Conservation (phyloP, 1,140 invertebrate species). For the Chymomyza costata region DNA sequence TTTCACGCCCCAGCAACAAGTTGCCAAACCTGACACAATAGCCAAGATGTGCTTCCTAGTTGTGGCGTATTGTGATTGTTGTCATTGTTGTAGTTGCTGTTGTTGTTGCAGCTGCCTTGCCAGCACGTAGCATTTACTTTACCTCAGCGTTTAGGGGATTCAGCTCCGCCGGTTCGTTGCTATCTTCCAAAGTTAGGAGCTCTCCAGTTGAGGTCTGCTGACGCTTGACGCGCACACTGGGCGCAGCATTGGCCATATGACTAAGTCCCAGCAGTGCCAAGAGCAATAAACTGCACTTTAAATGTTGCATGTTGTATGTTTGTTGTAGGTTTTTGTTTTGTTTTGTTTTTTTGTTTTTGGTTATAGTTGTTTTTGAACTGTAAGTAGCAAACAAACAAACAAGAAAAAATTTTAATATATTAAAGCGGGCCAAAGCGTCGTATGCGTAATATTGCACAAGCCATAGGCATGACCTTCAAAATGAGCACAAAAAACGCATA, state of each 20-base stretch:
- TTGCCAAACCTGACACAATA: conserved; percentile 18
- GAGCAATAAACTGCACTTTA: conserved; percentile 36
- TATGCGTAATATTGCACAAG: conserved; percentile 12
- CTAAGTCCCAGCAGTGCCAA: conserved; percentile 32
- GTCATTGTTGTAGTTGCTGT: background rate
- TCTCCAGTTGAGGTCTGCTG: conserved; percentile 36
- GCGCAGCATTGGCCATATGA: conserved; percentile 21
- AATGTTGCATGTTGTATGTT: conserved; percentile 41
- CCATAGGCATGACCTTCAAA: too few species aligned
- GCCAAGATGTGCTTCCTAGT: conserved; percentile 6
- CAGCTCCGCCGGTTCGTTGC: conserved; percentile 49
- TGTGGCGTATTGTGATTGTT: background rate
- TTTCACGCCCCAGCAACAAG: conserved; percentile 36
- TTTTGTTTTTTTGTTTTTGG: background rate
- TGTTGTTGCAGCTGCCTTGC: background rate
- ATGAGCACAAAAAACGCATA: background rate
- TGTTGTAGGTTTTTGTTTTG: conserved; percentile 1
- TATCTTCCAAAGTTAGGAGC: conserved; percentile 33
- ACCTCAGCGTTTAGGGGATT: conserved; percentile 74
- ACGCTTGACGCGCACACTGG: conserved; percentile 36
- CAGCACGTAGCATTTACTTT: conserved; percentile 28
- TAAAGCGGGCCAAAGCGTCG: background rate
- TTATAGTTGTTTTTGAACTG: background rate
- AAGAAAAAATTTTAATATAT: background rate
- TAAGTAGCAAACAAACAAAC: conserved; percentile 8